Base-by-base conservation (phyloP, 2,113 vertebrate genomes). In the Melanerpes aurifrons region DNA sequence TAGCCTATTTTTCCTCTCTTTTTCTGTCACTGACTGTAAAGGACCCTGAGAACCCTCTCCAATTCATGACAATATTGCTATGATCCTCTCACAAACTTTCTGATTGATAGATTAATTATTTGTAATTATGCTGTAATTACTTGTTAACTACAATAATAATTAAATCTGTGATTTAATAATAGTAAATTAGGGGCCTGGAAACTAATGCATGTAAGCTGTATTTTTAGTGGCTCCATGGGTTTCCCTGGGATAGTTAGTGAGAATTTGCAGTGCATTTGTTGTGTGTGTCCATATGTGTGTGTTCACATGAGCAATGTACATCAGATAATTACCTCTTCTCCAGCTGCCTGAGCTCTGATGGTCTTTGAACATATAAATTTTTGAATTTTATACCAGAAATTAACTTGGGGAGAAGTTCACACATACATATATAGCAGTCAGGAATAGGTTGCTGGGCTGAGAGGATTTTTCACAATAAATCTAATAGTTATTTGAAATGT, bases 71-170 rank as follows among this genome's bases (percentile, higher is more conserved):
- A 87, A 24, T 91, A 87, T 83, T 86, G 29, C 25, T 61, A 9
- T 64, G 19, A 79, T 77, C 21, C 9, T 77, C 32, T 83, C 63
- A 43, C 71, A 76, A 87, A 58, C 37, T 61, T 88, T 43, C 31
- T 75, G 62, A 54, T 75, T 61, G 88, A 64, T 59, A 47, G 45
- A 40, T 59, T 69, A 69, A 92, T 82, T 50, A 48, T 70, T 86
- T 93, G 47, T 81, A 86, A 94, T 93, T 64, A 75, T 48, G 7
- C 7, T 86, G 47, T 78, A 86, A 90, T 92, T 86, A 78, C 93
- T 86, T 83, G 69, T 19, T 88, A 86, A 50, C 16, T 57, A 58
- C 35, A 83, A 75, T 71, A 78, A 62, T 84, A 74, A 83, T 78
- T 86, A 92, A 89, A 56, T 12, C 6, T 66, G 35, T 62, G 5